These are phyloP conservation scores for Melanocharis versteri DNA, from an alignment of 2,113 vertebrate species.

Conservation along the genomic window DNA sequence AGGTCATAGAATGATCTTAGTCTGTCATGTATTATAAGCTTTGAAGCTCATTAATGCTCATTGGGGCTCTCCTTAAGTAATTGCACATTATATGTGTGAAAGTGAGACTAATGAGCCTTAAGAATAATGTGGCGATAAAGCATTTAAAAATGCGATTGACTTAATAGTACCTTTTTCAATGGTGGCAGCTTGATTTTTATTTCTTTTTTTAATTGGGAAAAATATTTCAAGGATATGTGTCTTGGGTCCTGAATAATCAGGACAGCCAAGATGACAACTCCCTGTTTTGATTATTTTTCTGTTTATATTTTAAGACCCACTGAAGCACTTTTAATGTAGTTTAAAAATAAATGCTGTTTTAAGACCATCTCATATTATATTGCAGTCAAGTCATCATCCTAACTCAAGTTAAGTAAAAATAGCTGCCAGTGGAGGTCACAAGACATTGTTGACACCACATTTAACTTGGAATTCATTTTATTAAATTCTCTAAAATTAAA, in stretches of 20 bases:
- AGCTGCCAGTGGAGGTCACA: background rate
- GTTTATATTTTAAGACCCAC: background rate
- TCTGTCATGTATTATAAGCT: background rate
- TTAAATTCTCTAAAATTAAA: slow-evolving; percentile 8
- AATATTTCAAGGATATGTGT: background rate
- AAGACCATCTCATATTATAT: background rate
- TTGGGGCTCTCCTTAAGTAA: background rate
- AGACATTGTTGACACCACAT: background rate
- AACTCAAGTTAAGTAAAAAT: background rate
- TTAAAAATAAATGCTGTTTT: background rate
- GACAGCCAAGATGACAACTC: background rate
- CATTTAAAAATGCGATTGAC: background rate
- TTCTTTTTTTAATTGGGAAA: background rate
- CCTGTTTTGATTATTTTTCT: background rate
- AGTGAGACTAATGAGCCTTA: background rate
- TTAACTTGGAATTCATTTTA: background rate
- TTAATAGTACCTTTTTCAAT: background rate
- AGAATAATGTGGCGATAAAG: background rate
- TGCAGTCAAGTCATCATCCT: background rate
- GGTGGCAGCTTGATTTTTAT: background rate
- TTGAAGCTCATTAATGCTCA: background rate
- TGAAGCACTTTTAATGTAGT: background rate
- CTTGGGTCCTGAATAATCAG: background rate
- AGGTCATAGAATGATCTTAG: background rate
- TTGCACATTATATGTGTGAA: background rate